Evolutionary conservation across 2,797 vertebrate genomes (phyloP).

Genomic region (Chelidonichthys spinosus): DNA sequence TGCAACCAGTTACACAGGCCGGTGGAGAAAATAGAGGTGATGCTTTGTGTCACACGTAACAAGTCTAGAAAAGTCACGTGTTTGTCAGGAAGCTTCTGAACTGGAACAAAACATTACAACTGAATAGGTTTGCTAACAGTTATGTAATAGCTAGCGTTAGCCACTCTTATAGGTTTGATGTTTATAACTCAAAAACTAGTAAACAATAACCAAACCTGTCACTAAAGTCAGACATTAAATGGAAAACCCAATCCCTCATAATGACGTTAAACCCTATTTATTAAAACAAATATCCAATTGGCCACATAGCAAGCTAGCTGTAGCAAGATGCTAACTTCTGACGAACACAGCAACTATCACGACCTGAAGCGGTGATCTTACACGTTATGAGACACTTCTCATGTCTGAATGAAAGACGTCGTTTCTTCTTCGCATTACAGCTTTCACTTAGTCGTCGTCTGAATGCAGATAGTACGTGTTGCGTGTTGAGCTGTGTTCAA

Average conservation of each 20-base stretch:
- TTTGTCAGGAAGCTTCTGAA: conserved; percentile 36
- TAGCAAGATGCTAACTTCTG: conserved; percentile 37
- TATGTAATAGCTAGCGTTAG: neutral
- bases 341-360: neutral
- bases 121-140: neutral
- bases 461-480: too few species aligned
- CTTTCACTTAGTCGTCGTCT: fast-evolving
- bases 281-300: neutral
- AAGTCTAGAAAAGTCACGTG: neutral
- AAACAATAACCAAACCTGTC: neutral
- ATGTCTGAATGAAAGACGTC: fast-evolving
- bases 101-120: neutral
- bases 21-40: neutral
- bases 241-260: neutral
- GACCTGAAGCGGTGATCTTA: conserved; percentile 8
- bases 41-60: neutral
- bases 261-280: neutral
- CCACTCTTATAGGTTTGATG: neutral
- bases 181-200: neutral
- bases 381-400: conserved; percentile 14
- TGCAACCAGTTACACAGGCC: neutral
- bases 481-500: neutral
- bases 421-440: neutral
- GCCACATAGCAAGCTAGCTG: conserved; percentile 24
- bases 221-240: neutral